These are phyloP conservation scores for Deladenus siricidicola DNA, from an alignment of 2,888 invertebrate genomes.

Conservation along the genomic window DNA sequence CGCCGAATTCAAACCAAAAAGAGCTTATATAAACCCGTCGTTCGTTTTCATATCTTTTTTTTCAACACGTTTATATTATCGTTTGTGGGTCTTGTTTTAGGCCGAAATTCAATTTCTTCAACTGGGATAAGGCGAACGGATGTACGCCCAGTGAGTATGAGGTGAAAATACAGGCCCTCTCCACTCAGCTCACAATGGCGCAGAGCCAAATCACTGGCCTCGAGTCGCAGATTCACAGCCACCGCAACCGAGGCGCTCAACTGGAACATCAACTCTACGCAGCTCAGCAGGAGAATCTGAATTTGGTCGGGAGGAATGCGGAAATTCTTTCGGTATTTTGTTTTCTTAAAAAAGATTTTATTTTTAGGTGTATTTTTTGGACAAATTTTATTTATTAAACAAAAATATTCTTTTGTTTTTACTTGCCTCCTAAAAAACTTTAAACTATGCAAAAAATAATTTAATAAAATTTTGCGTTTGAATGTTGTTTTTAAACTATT, in stretches of 20 bases:
- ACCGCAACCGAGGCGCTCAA: conserved; percentile 6
- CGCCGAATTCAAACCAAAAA: too few relatives aligned
- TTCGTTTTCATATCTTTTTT: too few relatives aligned
- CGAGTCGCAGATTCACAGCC: conserved; percentile 6
- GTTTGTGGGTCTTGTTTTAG: too few relatives aligned
- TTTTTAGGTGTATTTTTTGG: neutral
- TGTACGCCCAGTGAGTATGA: conserved; percentile 7
- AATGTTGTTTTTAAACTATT: neutral
- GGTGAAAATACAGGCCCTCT: conserved; percentile 5
- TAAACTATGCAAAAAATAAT: neutral
- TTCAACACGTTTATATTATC: too few relatives aligned
- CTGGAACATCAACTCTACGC: conserved; percentile 5
- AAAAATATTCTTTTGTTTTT: too few relatives aligned
- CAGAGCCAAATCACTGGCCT: conserved; percentile 13
- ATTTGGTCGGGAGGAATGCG: conserved; percentile 1
- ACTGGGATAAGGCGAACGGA: neutral
- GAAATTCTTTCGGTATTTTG: too few relatives aligned
- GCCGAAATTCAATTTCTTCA: too few relatives aligned
- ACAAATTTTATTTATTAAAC: too few relatives aligned
- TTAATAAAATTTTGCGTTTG: neutral
- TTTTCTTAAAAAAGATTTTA: neutral
- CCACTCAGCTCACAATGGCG: conserved; percentile 10
- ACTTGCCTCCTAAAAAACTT: too few relatives aligned
- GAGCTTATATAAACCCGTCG: too few relatives aligned
- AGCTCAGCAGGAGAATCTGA: conserved; percentile 8